A percentile compares a stretch with the other conserved stretches of the same genome.
Evolutionary conservation across 2,797 vertebrate species (phyloP).

Genomic region (Micropoecilia bifurca): DNA sequence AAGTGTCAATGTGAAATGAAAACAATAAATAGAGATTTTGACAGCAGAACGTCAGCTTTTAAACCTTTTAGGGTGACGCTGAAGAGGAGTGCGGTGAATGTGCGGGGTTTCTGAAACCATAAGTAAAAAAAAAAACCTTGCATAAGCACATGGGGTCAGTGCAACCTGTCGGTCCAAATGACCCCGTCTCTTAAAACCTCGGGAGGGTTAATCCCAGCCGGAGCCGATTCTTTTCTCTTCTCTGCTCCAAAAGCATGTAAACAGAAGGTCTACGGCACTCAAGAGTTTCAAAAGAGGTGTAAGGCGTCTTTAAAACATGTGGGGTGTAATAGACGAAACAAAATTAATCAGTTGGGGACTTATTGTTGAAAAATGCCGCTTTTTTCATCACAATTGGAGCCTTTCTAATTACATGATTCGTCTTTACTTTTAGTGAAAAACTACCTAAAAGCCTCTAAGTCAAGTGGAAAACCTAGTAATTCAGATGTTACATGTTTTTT

Average conservation of each 20-base stretch:
- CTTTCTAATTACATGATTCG: too few species aligned
- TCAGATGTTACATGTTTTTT: background rate
- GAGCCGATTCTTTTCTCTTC: background rate
- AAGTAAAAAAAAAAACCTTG: too few species aligned
- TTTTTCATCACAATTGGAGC: background rate
- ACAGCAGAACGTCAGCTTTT: background rate
- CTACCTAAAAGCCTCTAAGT: background rate
- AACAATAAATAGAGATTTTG: background rate
- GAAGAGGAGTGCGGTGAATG: too few species aligned
- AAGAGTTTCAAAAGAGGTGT: background rate
- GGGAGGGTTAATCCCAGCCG: background rate
- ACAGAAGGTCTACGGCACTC: background rate
- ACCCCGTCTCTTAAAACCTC: too few species aligned
- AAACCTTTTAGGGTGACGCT: too few species aligned
- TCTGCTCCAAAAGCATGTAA: background rate
- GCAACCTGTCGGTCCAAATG: too few species aligned
- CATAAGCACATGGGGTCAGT: too few species aligned
- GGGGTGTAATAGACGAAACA: background rate
- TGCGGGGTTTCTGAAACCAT: too few species aligned
- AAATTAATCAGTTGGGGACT: background rate
- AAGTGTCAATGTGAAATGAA: background rate
- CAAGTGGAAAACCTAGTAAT: background rate
- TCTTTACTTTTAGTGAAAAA: background rate
- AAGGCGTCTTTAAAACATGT: background rate
- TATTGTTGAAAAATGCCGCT: background rate